These are phyloP conservation scores for Octopus bimaculoides DNA, from an alignment of 1,140 invertebrate species.

Conservation along the genomic window DNA sequence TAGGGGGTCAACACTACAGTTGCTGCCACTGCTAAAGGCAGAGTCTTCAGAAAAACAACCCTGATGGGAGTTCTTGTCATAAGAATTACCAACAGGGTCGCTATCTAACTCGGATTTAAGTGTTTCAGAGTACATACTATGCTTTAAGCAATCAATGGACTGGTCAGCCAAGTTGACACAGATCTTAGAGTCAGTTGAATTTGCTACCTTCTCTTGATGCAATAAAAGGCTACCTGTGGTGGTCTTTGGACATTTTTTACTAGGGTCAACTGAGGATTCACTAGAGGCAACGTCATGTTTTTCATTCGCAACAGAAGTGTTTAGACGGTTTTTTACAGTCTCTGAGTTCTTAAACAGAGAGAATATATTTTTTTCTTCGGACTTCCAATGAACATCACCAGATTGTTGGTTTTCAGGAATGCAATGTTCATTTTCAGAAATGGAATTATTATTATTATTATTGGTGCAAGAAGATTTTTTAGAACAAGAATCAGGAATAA, in stretches of 20 bases:
- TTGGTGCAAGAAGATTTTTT: neutral
- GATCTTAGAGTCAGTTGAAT: neutral
- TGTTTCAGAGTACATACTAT: neutral
- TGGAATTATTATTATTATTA: neutral
- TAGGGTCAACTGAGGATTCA: neutral
- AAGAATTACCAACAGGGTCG: neutral
- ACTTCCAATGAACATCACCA: neutral
- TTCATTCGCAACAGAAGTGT: neutral
- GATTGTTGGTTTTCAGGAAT: neutral
- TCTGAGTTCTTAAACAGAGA: neutral
- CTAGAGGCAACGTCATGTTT: neutral
- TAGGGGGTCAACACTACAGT: neutral
- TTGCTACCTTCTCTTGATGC: neutral
- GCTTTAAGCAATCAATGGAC: neutral
- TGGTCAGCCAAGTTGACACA: neutral
- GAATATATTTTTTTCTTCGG: constrained; percentile 1
- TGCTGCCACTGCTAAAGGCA: neutral
- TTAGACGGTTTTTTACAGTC: neutral
- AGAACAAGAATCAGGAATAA: neutral
- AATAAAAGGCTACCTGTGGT: too few species aligned
- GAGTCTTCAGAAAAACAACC: neutral
- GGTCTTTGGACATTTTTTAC: neutral
- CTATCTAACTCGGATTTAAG: neutral
- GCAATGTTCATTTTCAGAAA: neutral
- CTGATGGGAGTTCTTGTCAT: neutral